phyloP scores from a whole-genome alignment of 2,888 invertebrate genomes.

The Pristionchus entomophagus region DNA sequence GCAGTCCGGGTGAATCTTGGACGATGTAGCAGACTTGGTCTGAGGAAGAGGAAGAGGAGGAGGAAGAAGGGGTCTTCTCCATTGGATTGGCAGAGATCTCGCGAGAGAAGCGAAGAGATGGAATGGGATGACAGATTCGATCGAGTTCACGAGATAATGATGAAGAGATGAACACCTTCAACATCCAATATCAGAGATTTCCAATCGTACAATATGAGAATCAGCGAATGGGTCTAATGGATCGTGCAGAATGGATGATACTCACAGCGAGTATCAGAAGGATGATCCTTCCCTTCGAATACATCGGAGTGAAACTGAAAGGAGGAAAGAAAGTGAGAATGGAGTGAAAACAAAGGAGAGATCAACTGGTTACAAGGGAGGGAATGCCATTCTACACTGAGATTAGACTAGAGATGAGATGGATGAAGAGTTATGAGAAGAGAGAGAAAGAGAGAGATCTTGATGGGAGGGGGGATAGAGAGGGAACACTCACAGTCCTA shows the following conservation, averaged over 20 bases:
- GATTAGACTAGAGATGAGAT: slow-evolving; percentile 40
- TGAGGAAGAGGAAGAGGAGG: background rate
- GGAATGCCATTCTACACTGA: background rate
- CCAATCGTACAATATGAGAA: no score
- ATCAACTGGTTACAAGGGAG: slow-evolving; percentile 34
- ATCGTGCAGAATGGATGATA: no score
- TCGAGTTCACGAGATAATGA: slow-evolving; percentile 25
- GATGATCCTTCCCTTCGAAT: background rate
- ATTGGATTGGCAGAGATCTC: background rate
- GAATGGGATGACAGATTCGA: background rate
- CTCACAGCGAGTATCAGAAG: background rate
- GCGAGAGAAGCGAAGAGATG: background rate
- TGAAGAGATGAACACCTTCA: background rate
- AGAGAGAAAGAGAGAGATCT: background rate
- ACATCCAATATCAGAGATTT: no score
- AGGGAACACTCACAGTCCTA: background rate
- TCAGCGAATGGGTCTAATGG: no score
- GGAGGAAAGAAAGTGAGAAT: slow-evolving; percentile 42
- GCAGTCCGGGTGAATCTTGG: slow-evolving; percentile 11
- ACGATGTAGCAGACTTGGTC: slow-evolving; percentile 19
- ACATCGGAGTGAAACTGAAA: slow-evolving; percentile 34
- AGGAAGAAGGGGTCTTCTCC: background rate
- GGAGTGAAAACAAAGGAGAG: slow-evolving; percentile 9
- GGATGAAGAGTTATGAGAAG: slow-evolving; percentile 26
- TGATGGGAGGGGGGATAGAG: background rate